These are phyloP conservation scores for Cacoxenus indagator DNA, from an alignment of 2,888 invertebrate species.

Conservation along the genomic window DNA sequence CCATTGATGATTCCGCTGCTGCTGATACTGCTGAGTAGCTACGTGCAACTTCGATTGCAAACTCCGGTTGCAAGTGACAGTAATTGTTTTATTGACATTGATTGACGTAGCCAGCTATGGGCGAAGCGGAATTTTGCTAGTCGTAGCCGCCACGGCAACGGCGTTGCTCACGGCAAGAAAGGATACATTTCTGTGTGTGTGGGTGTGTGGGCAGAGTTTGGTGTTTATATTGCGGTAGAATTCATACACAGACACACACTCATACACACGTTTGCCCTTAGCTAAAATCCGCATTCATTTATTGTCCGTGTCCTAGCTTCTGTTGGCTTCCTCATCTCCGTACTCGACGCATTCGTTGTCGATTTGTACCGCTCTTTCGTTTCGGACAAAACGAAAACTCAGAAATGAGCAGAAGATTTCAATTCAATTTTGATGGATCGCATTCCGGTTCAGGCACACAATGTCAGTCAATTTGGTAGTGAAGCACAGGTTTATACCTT, in stretches of 20 bases:
- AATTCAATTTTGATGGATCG: conserved; percentile 64
- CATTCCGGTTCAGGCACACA: conserved; percentile 31
- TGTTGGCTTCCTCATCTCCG: not conserved
- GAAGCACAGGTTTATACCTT: conserved; percentile 15
- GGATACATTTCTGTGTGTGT: no score
- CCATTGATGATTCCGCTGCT: conserved; percentile 24
- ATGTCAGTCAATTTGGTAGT: not conserved
- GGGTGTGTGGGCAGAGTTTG: no score
- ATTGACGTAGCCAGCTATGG: conserved; percentile 53
- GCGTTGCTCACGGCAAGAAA: not conserved
- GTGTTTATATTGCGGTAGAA: not conserved
- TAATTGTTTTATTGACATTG: conserved; percentile 68
- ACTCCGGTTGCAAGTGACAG: conserved; percentile 61
- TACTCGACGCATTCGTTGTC: not conserved
- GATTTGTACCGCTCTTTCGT: not conserved
- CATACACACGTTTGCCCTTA: not conserved
- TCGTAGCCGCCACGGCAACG: conserved; percentile 11
- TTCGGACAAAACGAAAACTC: conserved; percentile 37
- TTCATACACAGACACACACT: not conserved
- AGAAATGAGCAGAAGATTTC: conserved; percentile 65
- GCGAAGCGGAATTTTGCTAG: not conserved
- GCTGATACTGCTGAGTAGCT: conserved; percentile 19
- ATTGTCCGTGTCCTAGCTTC: not conserved
- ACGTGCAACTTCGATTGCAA: conserved; percentile 16
- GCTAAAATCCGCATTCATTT: not conserved